These are phyloP conservation scores for Octonoba sinensis DNA, from an alignment of 2,888 invertebrate species.

Conservation along the genomic window DNA sequence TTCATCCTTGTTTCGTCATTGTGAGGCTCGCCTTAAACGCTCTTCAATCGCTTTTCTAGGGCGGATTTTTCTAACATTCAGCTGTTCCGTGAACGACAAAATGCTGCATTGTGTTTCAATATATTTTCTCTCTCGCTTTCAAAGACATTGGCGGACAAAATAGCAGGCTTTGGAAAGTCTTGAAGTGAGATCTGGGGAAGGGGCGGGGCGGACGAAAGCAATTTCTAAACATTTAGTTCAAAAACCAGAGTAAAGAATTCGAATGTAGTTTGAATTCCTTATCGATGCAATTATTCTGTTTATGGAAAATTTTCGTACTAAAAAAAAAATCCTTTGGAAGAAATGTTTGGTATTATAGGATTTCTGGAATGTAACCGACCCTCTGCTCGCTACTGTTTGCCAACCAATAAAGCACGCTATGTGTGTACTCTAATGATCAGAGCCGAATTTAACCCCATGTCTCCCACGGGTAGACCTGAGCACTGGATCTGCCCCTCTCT, in stretches of 20 bases:
- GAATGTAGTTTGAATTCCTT: too few relatives aligned
- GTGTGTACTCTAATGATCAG: too few relatives aligned
- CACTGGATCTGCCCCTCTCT: too few relatives aligned
- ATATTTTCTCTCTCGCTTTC: conserved; percentile 21
- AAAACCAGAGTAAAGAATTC: background rate
- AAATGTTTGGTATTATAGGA: too few relatives aligned
- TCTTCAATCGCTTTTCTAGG: conserved; percentile 16
- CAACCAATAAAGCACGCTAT: too few relatives aligned
- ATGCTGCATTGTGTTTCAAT: conserved; percentile 23
- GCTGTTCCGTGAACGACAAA: conserved; percentile 12
- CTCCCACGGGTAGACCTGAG: too few relatives aligned
- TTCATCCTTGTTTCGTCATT: conserved; percentile 42
- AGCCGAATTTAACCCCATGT: too few relatives aligned
- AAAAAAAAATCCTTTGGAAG: too few relatives aligned
- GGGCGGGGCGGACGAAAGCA: background rate
- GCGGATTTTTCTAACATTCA: conserved; percentile 8
- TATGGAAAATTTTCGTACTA: too few relatives aligned
- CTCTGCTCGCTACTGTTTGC: too few relatives aligned
- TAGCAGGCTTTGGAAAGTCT: background rate
- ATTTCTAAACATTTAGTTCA: background rate
- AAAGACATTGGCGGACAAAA: conserved; percentile 3
- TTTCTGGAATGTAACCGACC: too few relatives aligned
- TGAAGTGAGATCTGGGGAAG: background rate
- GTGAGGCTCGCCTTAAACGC: conserved; percentile 40
- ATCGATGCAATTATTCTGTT: too few relatives aligned